phyloP scores from a whole-genome alignment of 2,797 vertebrate species.

The Sebastes hubbsi region DNA sequence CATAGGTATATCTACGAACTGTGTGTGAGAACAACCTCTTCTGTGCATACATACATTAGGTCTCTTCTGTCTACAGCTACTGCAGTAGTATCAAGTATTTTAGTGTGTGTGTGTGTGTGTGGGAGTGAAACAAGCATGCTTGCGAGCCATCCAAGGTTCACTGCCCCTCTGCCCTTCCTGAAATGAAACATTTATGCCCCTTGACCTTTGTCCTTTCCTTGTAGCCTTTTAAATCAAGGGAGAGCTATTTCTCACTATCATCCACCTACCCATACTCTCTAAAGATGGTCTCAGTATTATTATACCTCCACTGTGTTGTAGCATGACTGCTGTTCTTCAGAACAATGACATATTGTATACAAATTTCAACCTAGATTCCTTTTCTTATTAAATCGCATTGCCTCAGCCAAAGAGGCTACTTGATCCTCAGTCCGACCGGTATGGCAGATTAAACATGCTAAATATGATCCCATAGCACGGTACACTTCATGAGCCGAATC shows the following conservation, averaged over 20 bases:
- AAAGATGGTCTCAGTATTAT: background rate
- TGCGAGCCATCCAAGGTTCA: constrained; percentile 47
- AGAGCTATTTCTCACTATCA: constrained; percentile 29
- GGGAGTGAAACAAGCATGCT: constrained; percentile 22
- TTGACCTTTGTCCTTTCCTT: constrained; percentile 45
- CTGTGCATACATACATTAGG: background rate
- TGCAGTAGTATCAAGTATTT: constrained; percentile 2
- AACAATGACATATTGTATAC: constrained; percentile 1
- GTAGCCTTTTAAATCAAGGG: constrained; percentile 45
- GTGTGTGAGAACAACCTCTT: too few relatives aligned
- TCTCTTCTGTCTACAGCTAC: background rate
- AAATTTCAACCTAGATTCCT: constrained; percentile 18
- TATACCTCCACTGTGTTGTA: background rate
- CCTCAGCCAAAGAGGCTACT: constrained; percentile 7
- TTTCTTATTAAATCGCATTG: background rate
- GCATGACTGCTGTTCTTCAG: background rate
- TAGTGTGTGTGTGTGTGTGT: background rate
- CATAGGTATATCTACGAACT: too few relatives aligned
- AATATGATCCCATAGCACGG: constrained; percentile 10
- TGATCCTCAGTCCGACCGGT: constrained; percentile 13
- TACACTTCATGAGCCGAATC: constrained; percentile 2
- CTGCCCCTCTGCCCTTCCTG: constrained; percentile 52
- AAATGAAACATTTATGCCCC: constrained; percentile 70
- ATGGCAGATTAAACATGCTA: constrained; percentile 6
- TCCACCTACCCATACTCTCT: constrained; percentile 3